Conservation (phyloP, 2,797 vertebrate species). For the Intellagama lesueurii region DNA sequence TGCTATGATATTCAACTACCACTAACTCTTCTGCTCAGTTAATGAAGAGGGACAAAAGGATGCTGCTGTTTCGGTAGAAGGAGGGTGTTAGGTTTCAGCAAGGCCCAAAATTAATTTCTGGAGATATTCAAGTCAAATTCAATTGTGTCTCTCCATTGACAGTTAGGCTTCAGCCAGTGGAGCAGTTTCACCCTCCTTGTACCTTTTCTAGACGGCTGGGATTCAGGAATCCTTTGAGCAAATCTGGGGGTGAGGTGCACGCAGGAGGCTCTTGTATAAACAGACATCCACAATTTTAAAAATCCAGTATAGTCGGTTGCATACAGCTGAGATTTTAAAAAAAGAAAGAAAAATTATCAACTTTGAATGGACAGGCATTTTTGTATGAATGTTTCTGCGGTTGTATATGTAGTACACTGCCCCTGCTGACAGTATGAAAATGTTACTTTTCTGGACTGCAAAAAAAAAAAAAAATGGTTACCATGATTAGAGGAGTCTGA, state of each 20-base stretch:
- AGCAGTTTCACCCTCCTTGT: background rate
- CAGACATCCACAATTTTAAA: background rate
- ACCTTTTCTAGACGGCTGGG: background rate
- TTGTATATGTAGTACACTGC: background rate
- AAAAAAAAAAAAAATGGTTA: background rate
- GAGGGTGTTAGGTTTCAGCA: background rate
- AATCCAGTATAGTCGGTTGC: no score
- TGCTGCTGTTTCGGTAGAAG: background rate
- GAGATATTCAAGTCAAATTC: background rate
- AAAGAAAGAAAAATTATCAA: no score
- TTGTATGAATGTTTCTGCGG: background rate
- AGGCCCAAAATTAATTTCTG: background rate
- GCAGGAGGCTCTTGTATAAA: no score
- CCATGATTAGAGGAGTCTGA: background rate
- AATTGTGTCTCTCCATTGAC: background rate
- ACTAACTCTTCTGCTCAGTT: background rate
- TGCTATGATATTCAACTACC: background rate
- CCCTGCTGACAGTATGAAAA: background rate
- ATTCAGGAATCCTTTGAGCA: background rate
- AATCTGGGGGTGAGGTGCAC: background rate
- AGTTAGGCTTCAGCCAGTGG: background rate
- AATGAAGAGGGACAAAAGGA: background rate
- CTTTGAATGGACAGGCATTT: background rate
- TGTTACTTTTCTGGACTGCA: background rate
- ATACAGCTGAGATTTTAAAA: no score